A percentile compares a stretch with the other conserved stretches of the same genome.
Conservation (phyloP, 1,140 invertebrate genomes). For the Bombus picipes region DNA sequence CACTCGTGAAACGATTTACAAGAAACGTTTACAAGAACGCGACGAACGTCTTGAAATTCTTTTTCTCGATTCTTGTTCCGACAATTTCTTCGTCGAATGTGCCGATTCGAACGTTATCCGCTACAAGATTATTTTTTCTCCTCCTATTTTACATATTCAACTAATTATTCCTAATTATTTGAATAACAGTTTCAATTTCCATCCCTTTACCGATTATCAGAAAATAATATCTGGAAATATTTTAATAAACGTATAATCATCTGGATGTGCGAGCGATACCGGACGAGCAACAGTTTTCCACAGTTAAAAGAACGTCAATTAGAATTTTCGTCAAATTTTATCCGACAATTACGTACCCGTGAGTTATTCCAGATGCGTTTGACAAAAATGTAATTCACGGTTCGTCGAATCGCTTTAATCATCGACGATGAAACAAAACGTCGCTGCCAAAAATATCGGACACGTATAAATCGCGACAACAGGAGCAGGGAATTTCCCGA, state of each 20-base stretch:
- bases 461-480: background rate
- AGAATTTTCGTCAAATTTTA: background rate
- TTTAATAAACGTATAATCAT: background rate
- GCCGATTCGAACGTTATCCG: background rate
- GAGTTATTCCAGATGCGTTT: background rate
- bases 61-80: background rate
- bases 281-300: background rate
- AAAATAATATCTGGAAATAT: background rate
- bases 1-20: background rate
- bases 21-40: constrained; percentile 22
- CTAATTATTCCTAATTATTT: too few species aligned
- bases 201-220: too few species aligned
- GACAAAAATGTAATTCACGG: constrained; percentile 17
- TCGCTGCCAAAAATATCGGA: background rate
- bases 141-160: too few species aligned
- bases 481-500: background rate
- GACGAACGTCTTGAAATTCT: constrained; percentile 10
- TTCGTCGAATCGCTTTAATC: background rate
- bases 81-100: background rate
- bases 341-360: background rate
- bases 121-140: background rate
- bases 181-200: too few species aligned
- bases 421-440: background rate
- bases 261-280: background rate
- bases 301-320: constrained; percentile 11